Conservation (phyloP, 1,140 invertebrate species). For the Heliothis subflexa region DNA sequence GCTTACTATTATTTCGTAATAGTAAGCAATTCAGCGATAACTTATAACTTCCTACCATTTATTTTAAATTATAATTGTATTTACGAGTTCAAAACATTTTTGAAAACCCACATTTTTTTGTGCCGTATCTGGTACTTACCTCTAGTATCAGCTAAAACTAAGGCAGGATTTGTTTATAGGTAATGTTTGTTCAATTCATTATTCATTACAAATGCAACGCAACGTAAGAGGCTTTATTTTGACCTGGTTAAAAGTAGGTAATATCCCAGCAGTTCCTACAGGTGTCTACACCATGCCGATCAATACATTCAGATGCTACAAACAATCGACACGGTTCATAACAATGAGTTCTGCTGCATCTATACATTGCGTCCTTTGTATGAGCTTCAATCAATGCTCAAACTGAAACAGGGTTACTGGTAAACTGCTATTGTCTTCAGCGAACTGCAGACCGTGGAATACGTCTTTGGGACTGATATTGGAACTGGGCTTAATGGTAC, state of each 20-base stretch:
- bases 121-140: too few species aligned
- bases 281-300: constrained; percentile 2
- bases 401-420: constrained; percentile 3
- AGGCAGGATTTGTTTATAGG: too few species aligned
- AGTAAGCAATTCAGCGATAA: too few species aligned
- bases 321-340: constrained; percentile 21
- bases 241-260: constrained; percentile 18
- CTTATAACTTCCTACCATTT: too few species aligned
- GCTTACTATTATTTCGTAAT: constrained; percentile 5
- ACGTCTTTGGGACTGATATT: not conserved
- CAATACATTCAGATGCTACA: constrained; percentile 25
- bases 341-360: constrained; percentile 22
- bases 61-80: too few species aligned
- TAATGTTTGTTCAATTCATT: not conserved
- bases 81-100: too few species aligned
- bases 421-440: not conserved
- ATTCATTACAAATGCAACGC: not conserved
- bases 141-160: too few species aligned
- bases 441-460: not conserved
- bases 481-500: not conserved
- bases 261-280: constrained; percentile 6
- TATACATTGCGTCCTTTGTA: constrained; percentile 3
- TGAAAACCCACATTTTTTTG: too few species aligned
- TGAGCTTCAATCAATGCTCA: not conserved
- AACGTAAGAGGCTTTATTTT: not conserved